phyloP scores from a whole-genome alignment of 2,888 invertebrate genomes.

The Clepsis dumicolana region DNA sequence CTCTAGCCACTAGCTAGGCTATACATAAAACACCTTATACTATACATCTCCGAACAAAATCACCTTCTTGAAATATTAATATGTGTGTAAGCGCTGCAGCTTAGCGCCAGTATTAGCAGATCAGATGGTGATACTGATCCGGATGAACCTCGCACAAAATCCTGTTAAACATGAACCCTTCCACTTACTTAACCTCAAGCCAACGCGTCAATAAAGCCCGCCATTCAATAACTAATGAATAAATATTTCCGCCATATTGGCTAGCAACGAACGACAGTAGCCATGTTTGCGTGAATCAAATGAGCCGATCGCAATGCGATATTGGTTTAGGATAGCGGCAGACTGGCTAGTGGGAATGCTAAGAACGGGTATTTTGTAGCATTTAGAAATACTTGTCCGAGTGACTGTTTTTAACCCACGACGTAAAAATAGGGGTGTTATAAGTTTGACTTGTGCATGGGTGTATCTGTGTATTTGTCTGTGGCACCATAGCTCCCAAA shows the following conservation, averaged over 20 bases:
- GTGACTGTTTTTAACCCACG: too few species aligned
- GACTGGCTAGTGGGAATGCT: neutral
- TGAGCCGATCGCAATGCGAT: constrained; percentile 56
- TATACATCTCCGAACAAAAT: too few species aligned
- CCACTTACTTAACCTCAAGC: constrained; percentile 15
- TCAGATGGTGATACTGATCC: too few species aligned
- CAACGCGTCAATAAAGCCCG: constrained; percentile 15
- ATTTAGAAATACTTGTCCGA: neutral
- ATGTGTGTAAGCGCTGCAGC: too few species aligned
- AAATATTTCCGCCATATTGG: constrained; percentile 40
- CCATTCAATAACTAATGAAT: constrained; percentile 41
- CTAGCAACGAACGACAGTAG: constrained; percentile 17
- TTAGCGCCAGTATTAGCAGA: too few species aligned
- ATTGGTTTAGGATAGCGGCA: constrained; percentile 57
- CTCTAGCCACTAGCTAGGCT: too few species aligned
- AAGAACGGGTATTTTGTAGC: neutral
- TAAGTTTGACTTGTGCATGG: too few species aligned
- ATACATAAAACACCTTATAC: too few species aligned
- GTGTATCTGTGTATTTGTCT: too few species aligned
- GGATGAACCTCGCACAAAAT: neutral
- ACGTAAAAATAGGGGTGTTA: too few species aligned
- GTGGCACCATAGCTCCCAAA: too few species aligned
- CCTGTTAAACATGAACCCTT: neutral
- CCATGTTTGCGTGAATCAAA: constrained; percentile 46
- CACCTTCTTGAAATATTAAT: too few species aligned